Conservation (phyloP, 2,888 invertebrate species). For the Asteroscopus sphinx region DNA sequence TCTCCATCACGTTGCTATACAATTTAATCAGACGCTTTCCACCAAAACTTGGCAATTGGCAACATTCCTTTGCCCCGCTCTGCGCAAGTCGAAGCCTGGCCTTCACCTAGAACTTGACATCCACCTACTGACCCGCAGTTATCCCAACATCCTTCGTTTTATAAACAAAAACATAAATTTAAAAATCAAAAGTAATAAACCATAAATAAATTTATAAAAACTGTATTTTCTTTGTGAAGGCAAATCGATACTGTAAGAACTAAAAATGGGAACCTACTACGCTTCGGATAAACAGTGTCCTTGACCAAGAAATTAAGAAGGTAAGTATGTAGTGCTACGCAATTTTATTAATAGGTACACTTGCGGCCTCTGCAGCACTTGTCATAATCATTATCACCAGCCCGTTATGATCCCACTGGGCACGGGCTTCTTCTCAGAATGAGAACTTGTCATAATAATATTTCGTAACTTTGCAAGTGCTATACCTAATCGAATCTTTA, state of each 20-base stretch:
- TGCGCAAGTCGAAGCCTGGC: conserved; percentile 68
- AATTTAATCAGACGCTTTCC: conserved; percentile 1
- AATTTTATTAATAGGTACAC: background rate
- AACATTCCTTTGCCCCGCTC: conserved; percentile 52
- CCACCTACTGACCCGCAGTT: conserved; percentile 62
- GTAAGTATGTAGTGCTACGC: conserved; percentile 29
- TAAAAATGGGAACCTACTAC: background rate
- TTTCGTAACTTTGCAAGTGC: too few relatives aligned
- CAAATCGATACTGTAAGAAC: conserved; percentile 2
- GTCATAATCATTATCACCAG: too few relatives aligned
- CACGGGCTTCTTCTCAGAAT: too few relatives aligned
- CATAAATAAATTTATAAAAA: too few relatives aligned
- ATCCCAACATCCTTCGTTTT: conserved; percentile 27
- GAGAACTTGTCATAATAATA: too few relatives aligned
- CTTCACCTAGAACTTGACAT: conserved; percentile 78
- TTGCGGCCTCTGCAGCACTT: too few relatives aligned
- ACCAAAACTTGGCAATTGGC: conserved; percentile 30
- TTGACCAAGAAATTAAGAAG: conserved; percentile 39
- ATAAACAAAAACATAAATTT: conserved; percentile 27
- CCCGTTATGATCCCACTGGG: too few relatives aligned
- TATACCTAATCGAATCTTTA: too few relatives aligned
- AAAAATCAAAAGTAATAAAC: conserved; percentile 9
- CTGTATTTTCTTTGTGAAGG: background rate
- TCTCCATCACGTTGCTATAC: conserved; percentile 3
- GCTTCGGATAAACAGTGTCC: conserved; percentile 32